Evolutionary conservation across 2,797 vertebrate genomes (phyloP), one percentile per base, ranked within the genome.

Genomic region (Gastrophryne carolinensis): DNA sequence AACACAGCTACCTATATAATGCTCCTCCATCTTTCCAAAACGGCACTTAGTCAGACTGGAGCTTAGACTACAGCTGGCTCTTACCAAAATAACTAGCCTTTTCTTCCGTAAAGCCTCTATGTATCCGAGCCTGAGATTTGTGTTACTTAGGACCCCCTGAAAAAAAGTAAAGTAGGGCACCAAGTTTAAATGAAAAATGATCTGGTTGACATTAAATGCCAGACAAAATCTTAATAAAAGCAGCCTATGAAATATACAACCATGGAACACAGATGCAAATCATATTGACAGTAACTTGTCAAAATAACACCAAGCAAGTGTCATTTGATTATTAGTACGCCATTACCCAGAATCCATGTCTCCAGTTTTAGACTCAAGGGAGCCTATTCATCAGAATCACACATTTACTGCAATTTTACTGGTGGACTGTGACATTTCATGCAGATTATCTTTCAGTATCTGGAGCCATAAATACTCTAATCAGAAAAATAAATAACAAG

Each of bases 1-100:
- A 78, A 78, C 68, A 78, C 68, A 60, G n/a, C 60, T 32, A 65
- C 61, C 68, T 78, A 77, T 71, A 77, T 63, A 71, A 71, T 32
- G 37, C 53, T 37, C 29, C 50, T 60, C 37, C 32, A 24, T 17
- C 30, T 13, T 72, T 72, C 61, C 68, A 72, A 63, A 60, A 52
- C 54, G 26, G 37, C 30, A 66, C 66, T 58, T 26, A 71, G 30
- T 50, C 61, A 66, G 60, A 37, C 50, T 62, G 15, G 3, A 23
- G 41, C 63, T 60, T 39, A 50, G 64, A 57, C 67, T 72, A 57
- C 41, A 52, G 68, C 68, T 30, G 53, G 50, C 74, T 78, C 67
- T 56, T 30, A 58, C 57, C 58, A 69, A 41, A 69, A 66, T 72
- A 78, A 71, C 72, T 65, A 71, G 49, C 67, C 49, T 29, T 47